Base-by-base conservation (phyloP, 2,113 vertebrate genomes). In the Callithrix jacchus region DNA sequence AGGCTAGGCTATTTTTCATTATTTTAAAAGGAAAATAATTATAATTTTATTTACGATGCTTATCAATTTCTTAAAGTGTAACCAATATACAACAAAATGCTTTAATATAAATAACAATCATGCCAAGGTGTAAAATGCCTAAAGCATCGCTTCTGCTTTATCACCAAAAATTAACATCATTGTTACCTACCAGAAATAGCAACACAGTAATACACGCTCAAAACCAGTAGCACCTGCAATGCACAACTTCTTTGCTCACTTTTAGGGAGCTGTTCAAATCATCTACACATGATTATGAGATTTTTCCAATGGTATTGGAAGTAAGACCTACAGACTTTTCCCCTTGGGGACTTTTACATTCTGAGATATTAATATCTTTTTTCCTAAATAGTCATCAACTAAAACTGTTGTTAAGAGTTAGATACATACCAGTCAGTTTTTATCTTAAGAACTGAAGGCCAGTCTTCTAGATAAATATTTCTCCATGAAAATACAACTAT, bases 11-110 rank as follows among this genome's bases (percentile, higher is more conserved):
- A 81, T 35, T 35, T 71, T 27, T 25, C 37, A 93, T 49, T 84
- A 73, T 37, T 54, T 45, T 82, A 71, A 73, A 79, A 61, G 27
- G 25, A 58, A 85, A 95, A 91, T 84, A 87, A 91, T 88, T 84
- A 30, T 2, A 8, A 61, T 76, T 76, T 68, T 37, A 61, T 81
- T 88, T 81, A 68, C 4, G 52, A 80, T 0, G 2, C 4, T 76
- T 52, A 68, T 49, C 37, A 91, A 20, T 58, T 84, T 47, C 6
- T 49, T 42, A 84, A 90, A 77, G 40, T 80, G 17, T 85, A 76
- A 47, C 8, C 17, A 81, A 89, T 70, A 73, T 35, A n/a, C 8
- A 42, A n/a, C 47, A 56, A 18, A 18, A 40, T 37, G 12, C 8
- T 71, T 92, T 87, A 32, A 87, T 20, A 32, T 71, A 93, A 49